phyloP scores from a whole-genome alignment of 1,140 invertebrate genomes.

The Ceratoteleas bidentatus region DNA sequence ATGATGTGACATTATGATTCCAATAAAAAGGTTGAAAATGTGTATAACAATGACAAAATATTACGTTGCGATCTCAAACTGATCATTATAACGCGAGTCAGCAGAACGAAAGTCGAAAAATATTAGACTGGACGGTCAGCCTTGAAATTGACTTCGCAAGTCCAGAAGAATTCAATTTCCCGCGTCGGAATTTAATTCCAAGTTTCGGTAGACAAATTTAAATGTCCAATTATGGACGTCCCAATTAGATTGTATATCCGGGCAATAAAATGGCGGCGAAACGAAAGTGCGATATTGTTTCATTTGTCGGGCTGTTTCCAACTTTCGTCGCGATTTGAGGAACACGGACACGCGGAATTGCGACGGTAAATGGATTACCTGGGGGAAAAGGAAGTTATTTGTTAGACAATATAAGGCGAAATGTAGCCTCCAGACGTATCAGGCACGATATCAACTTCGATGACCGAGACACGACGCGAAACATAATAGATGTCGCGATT shows the following conservation, averaged over 20 bases:
- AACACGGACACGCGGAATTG: slow-evolving; percentile 16
- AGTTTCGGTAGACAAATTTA: slow-evolving; percentile 49
- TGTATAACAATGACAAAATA: no score
- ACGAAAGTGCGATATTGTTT: slow-evolving; percentile 34
- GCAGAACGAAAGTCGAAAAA: slow-evolving; percentile 17
- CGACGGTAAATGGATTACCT: slow-evolving; percentile 35
- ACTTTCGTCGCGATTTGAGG: slow-evolving; percentile 29
- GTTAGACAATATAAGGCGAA: slow-evolving; percentile 33
- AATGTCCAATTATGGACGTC: slow-evolving; percentile 49
- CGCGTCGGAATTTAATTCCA: slow-evolving; percentile 31
- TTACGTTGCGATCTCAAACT: no score
- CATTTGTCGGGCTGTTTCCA: slow-evolving; percentile 22
- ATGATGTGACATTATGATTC: no score
- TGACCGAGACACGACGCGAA: slow-evolving; percentile 5
- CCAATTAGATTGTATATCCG: slow-evolving; percentile 47
- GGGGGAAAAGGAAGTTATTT: slow-evolving; percentile 36
- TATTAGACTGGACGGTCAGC: slow-evolving; percentile 40
- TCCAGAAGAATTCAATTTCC: slow-evolving; percentile 46
- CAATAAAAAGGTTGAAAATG: no score
- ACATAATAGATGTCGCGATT: slow-evolving; percentile 7
- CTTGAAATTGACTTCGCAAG: slow-evolving; percentile 39
- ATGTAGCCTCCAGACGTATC: slow-evolving; percentile 19
- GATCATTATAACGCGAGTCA: no score
- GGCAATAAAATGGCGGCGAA: slow-evolving; percentile 31
- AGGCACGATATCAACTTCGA: slow-evolving; percentile 15